These are phyloP conservation scores for Acleris emargana DNA, from an alignment of 2,888 invertebrate species.

Conservation along the genomic window DNA sequence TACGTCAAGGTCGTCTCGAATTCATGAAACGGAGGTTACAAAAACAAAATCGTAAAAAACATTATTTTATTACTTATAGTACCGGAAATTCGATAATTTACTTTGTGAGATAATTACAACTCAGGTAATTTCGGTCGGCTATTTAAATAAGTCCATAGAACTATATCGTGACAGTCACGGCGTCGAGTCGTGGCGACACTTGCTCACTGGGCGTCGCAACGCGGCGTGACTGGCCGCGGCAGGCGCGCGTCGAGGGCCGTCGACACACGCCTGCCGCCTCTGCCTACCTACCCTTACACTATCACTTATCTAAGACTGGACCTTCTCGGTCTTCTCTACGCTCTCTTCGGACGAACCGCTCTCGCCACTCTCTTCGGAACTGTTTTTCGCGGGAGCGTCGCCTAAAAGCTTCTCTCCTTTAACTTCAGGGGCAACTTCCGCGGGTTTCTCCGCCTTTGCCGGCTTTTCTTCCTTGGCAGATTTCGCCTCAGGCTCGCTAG, in stretches of 20 bases:
- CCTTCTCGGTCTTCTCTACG: conserved; percentile 52
- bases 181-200: conserved; percentile 46
- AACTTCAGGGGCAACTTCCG: conserved; percentile 40
- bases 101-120: conserved; percentile 78
- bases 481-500: conserved; percentile 35
- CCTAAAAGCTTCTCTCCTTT: conserved; percentile 48
- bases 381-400: conserved; percentile 52
- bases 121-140: conserved; percentile 72
- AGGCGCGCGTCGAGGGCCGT: conserved; percentile 79
- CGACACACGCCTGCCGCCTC: conserved; percentile 79
- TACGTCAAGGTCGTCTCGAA: not conserved
- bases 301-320: conserved; percentile 63
- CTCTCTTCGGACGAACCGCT: conserved; percentile 63
- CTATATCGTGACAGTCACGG: conserved; percentile 64
- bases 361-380: conserved; percentile 59
- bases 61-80: conserved; percentile 78
- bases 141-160: conserved; percentile 81
- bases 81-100: conserved; percentile 83
- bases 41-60: conserved; percentile 60
- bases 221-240: conserved; percentile 57
- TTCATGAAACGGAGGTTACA: conserved; percentile 35
- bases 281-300: conserved; percentile 46
- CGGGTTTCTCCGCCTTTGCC: conserved; percentile 37
- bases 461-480: conserved; percentile 44
- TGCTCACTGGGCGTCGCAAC: conserved; percentile 49